Conservation (phyloP, 1,140 invertebrate species). For the Euura saliciscinereae region DNA sequence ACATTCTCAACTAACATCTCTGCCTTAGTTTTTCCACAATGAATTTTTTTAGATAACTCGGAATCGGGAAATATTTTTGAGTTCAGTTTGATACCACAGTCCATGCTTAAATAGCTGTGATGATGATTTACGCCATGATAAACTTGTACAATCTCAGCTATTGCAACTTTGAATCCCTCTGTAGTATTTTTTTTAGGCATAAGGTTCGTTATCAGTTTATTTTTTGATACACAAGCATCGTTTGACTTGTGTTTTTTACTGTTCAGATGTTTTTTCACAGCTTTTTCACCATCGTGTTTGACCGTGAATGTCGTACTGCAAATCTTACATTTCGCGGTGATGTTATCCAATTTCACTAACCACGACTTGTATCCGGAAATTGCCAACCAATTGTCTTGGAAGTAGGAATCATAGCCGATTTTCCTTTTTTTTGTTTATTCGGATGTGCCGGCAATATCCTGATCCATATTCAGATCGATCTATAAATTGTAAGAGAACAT, state of each 20-base stretch:
- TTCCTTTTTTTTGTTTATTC: neutral
- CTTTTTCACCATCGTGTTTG: constrained; percentile 42
- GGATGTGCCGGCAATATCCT: neutral
- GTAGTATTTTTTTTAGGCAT: neutral
- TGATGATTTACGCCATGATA: constrained; percentile 20
- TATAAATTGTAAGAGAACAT: neutral
- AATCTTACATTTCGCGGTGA: constrained; percentile 22
- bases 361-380: neutral
- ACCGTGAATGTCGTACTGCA: constrained; percentile 45
- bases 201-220: neutral
- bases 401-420: neutral
- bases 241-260: constrained; percentile 44
- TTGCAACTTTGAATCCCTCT: constrained; percentile 13
- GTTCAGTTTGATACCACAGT: constrained; percentile 18
- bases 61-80: constrained; percentile 17
- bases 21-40: constrained; percentile 20
- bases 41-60: constrained; percentile 19
- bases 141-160: constrained; percentile 17
- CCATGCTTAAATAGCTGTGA: constrained; percentile 15
- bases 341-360: neutral
- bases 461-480: neutral
- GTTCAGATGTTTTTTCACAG: constrained; percentile 48
- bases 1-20: constrained; percentile 14
- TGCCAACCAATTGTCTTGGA: neutral
- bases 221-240: constrained; percentile 39